Evolutionary conservation across 2,113 vertebrate genomes (phyloP).

Genomic region (Mustela nigripes): DNA sequence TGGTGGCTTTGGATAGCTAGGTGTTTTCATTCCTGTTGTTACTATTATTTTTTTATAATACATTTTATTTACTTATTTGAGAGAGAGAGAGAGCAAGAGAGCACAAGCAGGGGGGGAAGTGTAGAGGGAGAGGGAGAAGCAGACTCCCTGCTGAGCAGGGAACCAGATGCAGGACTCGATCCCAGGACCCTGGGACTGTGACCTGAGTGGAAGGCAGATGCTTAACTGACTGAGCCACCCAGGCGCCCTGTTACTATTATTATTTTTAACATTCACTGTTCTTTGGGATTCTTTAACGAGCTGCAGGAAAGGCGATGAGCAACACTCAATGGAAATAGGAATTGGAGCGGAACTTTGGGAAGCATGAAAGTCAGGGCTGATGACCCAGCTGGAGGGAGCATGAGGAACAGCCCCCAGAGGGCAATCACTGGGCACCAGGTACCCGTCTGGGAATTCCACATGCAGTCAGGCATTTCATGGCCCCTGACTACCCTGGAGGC

Average conservation of each 20-base stretch:
- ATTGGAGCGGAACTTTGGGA: background rate
- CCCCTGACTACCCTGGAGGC: fast-evolving
- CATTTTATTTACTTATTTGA: too few species aligned
- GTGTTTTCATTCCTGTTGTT: background rate
- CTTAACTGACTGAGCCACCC: too few species aligned
- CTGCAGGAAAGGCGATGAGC: background rate
- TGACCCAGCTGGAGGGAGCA: background rate
- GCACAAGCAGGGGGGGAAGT: too few species aligned
- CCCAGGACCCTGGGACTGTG: too few species aligned
- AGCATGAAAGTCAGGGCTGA: background rate
- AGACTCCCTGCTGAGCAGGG: too few species aligned
- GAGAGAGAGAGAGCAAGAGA: too few species aligned
- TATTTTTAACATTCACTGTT: background rate
- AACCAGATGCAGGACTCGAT: too few species aligned
- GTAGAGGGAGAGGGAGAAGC: too few species aligned
- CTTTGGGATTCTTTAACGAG: background rate
- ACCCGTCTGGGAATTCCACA: fast-evolving
- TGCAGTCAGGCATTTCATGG: too few species aligned
- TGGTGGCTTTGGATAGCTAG: background rate
- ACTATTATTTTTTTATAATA: background rate
- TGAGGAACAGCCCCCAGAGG: background rate
- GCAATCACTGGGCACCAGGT: background rate
- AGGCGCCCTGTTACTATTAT: background rate
- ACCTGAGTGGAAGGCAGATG: too few species aligned
- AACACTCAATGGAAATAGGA: background rate